These are phyloP conservation scores for Corbicula japonica DNA, from an alignment of 2,888 invertebrate species.

Conservation along the genomic window DNA sequence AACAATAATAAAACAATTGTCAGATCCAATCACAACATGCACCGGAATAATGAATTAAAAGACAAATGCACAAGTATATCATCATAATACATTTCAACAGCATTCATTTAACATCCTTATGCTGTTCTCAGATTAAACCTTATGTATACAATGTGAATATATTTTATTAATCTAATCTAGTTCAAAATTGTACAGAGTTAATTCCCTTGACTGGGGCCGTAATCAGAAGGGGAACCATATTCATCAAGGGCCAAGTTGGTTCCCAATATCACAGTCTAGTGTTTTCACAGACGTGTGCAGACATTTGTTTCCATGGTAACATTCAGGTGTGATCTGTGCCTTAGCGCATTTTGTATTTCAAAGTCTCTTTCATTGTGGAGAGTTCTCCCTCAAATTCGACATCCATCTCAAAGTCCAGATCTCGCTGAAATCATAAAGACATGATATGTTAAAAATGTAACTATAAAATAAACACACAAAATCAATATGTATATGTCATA, in stretches of 20 bases:
- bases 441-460: not conserved
- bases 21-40: too few species aligned
- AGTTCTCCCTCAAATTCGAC: constrained; percentile 93
- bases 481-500: not conserved
- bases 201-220: too few species aligned
- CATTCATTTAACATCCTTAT: too few species aligned
- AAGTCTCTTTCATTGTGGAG: constrained; percentile 85
- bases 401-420: constrained; percentile 97
- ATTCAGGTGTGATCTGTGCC: not conserved
- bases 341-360: constrained; percentile 88
- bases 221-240: too few species aligned
- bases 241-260: constrained; percentile 12
- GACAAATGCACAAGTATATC: too few species aligned
- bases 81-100: too few species aligned
- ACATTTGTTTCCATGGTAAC: constrained; percentile 51
- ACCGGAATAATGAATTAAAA: too few species aligned
- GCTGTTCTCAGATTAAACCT: too few species aligned
- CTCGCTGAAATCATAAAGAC: constrained; percentile 89
- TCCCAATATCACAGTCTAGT: constrained; percentile 40
- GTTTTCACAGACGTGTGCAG: constrained; percentile 21
- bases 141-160: too few species aligned
- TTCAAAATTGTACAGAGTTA: too few species aligned
- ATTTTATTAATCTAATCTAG: too few species aligned
- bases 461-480: not conserved
- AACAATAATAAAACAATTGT: too few species aligned